Base-by-base conservation (phyloP, 2,888 invertebrate species). In the Machimus atricapillus region DNA sequence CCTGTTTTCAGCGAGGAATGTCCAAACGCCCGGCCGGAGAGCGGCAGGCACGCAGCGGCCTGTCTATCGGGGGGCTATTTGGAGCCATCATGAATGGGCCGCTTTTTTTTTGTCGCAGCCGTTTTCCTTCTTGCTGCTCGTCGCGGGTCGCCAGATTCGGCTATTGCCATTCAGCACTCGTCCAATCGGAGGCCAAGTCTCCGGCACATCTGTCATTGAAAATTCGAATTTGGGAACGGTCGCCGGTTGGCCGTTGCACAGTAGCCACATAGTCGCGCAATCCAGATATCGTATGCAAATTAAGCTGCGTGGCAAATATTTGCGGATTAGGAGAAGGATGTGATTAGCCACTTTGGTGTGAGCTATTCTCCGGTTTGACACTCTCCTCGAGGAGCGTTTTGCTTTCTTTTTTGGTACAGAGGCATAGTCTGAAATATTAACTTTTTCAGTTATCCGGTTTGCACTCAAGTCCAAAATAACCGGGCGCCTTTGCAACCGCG, bases 1-100 rank as follows among this genome's bases (percentile, higher is more conserved):
- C 86, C 86, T 86, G 86, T 86, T 86, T 86, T 86, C 46, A 66
- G 86, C 86, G 46, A 43, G 40, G 43, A 85, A 74, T 52, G 85
- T 74, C 85, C 85, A 34, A 83, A 83, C 83, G 73, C 73, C 27
- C 73, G 73, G 40, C 52, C 12, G 5, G n/a, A 82, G 56, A 52
- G 56, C 12, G 52, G 56, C 66, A 5, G 66, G 27, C 66, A 66
- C 66, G 66, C 34, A 34, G 66, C n/a, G 58, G 66, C 40, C 40
- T 23, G 82, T 58, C 82, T 83, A 66, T 83, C 58, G 66, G 19
- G 52, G 40, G 66, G 66, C 82, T 43, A 74, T 85, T 85, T 85
- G 85, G 85, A 85, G 85, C 85, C 85, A 85, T 85, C 85, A 85
- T 85, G 85, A 85, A 74, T 85, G 86, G 46, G 77, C 27, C 73